Base-by-base conservation (phyloP, 2,888 invertebrate species). In the Pammene fasciana region DNA sequence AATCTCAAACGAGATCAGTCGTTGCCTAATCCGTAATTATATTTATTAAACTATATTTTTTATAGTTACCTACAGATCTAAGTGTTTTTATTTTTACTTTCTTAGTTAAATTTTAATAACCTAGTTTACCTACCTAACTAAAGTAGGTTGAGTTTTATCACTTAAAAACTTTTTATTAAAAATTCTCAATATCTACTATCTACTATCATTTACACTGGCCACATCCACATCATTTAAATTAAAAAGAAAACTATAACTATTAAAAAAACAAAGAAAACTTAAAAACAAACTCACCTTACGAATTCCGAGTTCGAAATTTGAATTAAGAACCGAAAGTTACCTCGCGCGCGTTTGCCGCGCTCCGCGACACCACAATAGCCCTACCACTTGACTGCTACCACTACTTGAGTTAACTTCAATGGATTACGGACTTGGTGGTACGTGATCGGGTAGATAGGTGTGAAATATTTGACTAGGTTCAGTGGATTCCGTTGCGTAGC, bases 291-390 rank as follows among this genome's bases (percentile, higher is more conserved):
- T 70, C 54, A 70, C 70, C 65, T 60, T 16, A 36, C 50, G 52
- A 57, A 65, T 52, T 46, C 57, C 57, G 14, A 45, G 36, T 59
- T 60, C 70, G 18, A 70, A 70, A 54, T 54, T 46, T 52, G 26
- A 67, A 54, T 59, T 61, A 43, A 61, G 43, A 60, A 65, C 45
- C 68, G 59, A 68, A 68, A 64, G 68, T 65, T 65, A 48, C 13
- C 70, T 70, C 68, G 73, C 74, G 74, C 73, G 73, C 72, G 74
- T 70, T 71, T 67, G 61, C 67, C 72, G 73, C 73, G 70, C 72
- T 57, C 60, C 66, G 66, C 70, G 71, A 46, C 72, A 71, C 65
- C 70, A 72, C 72, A 73, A 72, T 66, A 70, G 71, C 73, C 74
- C 74, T 73, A 67, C 74, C 72, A 74, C 74, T 43, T 14, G 46